Conservation (phyloP, 2,888 invertebrate genomes). For the Dryomyza anilis region DNA sequence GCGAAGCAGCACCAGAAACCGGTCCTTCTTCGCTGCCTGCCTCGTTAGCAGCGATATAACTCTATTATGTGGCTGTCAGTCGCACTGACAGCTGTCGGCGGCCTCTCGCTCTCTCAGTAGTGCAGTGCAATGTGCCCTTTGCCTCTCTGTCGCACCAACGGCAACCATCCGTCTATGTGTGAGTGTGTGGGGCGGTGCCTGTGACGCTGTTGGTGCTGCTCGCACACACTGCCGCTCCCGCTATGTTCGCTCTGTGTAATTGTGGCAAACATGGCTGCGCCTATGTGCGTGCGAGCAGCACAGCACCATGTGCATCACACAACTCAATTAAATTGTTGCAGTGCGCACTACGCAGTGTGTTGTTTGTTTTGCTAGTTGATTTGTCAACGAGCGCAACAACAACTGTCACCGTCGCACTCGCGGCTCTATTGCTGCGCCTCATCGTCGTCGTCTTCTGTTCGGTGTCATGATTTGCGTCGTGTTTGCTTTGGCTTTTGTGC, state of each 20-base stretch:
- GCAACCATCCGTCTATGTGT: no score
- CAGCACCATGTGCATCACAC: background rate
- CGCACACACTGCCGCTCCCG: constrained; percentile 20
- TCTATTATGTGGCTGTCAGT: constrained; percentile 46
- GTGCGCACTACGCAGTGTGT: constrained; percentile 17
- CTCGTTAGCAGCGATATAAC: constrained; percentile 54
- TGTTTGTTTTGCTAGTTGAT: constrained; percentile 46
- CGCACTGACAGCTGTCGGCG: constrained; percentile 54
- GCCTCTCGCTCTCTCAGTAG: constrained; percentile 28
- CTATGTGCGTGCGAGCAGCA: background rate
- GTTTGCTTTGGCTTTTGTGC: constrained; percentile 29
- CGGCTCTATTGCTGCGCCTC: background rate
- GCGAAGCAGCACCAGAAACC: constrained; percentile 7
- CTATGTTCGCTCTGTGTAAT: background rate
- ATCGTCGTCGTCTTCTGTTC: background rate
- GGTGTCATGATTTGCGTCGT: constrained; percentile 10
- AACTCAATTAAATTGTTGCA: constrained; percentile 29
- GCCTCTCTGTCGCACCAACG: constrained; percentile 7
- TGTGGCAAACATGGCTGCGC: constrained; percentile 46
- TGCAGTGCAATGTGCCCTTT: no score
- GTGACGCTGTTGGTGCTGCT: constrained; percentile 5
- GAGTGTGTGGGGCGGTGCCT: constrained; percentile 32
- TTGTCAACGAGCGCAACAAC: constrained; percentile 39
- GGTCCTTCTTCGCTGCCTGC: constrained; percentile 32
- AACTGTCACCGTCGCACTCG: constrained; percentile 24